Base-by-base conservation (phyloP, 2,113 vertebrate species). In the Lucifuga dentata region DNA sequence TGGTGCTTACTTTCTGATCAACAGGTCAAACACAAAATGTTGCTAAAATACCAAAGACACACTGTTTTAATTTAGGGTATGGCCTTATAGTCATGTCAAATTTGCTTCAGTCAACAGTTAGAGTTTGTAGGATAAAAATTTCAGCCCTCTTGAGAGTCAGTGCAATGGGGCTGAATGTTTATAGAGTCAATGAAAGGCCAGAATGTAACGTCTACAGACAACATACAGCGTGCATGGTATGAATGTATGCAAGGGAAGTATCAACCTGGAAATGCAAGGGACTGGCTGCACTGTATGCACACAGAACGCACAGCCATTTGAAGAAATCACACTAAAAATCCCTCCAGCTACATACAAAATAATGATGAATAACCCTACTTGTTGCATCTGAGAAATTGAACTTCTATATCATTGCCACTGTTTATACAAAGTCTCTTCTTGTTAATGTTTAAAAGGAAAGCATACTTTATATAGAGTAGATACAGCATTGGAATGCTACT, bases 1-100 rank as follows among this genome's bases (percentile, higher is more conserved):
- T 71, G 83, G 67, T 82, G 68, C 81, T 77, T 75, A 61, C 71
- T 60, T 66, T 73, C 69, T 79, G 48, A 79, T 85, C 76, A 78
- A 69, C 29, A 73, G 73, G 76, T 86, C 85, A 88, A 78, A 76
- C 59, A 64, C 52, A 45, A 73, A 87, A 77, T 40, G 53, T 62
- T 48, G 40, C 38, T 59, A 57, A 84, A 82, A 79, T 61, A 65
- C 48, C 63, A 78, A 43, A 74, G 41, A 49, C 73, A 83, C 39
- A 55, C 40, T 68, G 71, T 60, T 81, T 81, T 73, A 56, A 81
- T 87, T 64, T 76, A 36, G 68, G 29, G 50, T 16, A 20, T 33
- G 8, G 52, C 62, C 50, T 80, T 72, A 51, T 40, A 60, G 73
- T 71, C 67, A 26, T 39, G 43, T 82, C 53, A 73, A 63, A 78